Conservation (phyloP, 2,888 invertebrate species). For the Agonopterix arenella region DNA sequence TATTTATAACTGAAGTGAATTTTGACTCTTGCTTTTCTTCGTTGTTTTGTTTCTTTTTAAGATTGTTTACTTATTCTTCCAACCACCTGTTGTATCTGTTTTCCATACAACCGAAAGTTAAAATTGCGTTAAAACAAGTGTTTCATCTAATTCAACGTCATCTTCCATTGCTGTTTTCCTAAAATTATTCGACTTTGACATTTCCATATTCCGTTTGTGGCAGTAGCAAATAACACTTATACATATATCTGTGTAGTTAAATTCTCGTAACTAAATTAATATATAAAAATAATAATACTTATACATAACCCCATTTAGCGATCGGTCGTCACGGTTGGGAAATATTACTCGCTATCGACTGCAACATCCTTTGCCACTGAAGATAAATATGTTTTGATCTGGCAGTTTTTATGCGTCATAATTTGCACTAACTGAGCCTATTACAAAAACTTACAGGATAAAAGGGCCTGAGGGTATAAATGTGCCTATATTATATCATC, state of each 20-base stretch:
- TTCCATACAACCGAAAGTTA: too few species aligned
- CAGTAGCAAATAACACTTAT: too few species aligned
- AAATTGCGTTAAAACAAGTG: not conserved
- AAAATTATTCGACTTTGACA: not conserved
- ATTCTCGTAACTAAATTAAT: too few species aligned
- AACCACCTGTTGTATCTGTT: too few species aligned
- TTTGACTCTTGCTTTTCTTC: not conserved
- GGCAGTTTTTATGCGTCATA: conserved; percentile 11
- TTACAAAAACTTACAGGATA: too few species aligned
- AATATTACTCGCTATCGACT: conserved; percentile 27
- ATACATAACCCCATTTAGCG: too few species aligned
- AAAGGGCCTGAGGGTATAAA: too few species aligned
- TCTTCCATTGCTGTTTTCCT: not conserved
- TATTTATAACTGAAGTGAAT: not conserved
- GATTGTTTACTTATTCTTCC: too few species aligned
- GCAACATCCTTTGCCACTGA: conserved; percentile 41
- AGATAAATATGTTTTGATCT: conserved; percentile 32
- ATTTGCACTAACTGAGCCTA: not conserved
- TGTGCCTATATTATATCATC: too few species aligned
- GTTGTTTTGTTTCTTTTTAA: too few species aligned
- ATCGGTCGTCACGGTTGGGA: conserved; percentile 20
- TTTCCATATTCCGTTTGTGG: not conserved
- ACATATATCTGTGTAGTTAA: too few species aligned
- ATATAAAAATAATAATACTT: too few species aligned
- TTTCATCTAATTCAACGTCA: not conserved